These are phyloP conservation scores for Leptonema lineaticorne DNA, from an alignment of 1,140 invertebrate species.

Conservation along the genomic window DNA sequence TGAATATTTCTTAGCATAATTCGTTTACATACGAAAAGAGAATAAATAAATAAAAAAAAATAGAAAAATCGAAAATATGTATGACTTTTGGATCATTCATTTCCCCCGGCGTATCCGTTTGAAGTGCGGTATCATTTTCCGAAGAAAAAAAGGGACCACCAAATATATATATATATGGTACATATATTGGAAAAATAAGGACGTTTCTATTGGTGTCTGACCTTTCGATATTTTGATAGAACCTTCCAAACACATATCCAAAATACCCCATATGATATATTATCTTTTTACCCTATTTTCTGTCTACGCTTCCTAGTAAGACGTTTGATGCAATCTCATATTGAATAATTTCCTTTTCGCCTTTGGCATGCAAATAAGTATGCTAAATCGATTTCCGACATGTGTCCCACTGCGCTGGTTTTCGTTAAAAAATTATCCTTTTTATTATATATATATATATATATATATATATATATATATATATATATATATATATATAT, in stretches of 20 bases:
- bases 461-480: too few species aligned
- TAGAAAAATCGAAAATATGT: slow-evolving; percentile 1
- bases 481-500: too few species aligned
- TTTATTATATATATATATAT: too few species aligned
- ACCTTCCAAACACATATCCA: too few species aligned
- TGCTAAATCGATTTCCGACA: neutral
- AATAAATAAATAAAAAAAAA: too few species aligned
- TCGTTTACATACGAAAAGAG: too few species aligned
- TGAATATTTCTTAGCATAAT: too few species aligned
- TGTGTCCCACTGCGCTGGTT: neutral
- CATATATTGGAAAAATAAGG: neutral
- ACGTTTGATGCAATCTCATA: slow-evolving; percentile 26
- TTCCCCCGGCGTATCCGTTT: slow-evolving; percentile 17
- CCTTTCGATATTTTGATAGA: slow-evolving; percentile 26
- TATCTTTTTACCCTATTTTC: slow-evolving; percentile 2
- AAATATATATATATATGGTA: neutral
- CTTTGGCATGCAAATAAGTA: slow-evolving; percentile 18
- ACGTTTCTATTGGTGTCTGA: neutral
- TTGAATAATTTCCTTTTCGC: slow-evolving; percentile 18
- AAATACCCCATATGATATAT: slow-evolving; percentile 23
- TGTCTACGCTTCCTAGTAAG: too few species aligned
- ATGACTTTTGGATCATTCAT: slow-evolving; percentile 11
- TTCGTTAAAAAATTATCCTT: too few species aligned
- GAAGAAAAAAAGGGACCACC: neutral
- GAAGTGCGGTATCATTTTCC: slow-evolving; percentile 7